A percentile compares a stretch with the other conserved stretches of the same genome.
Conservation (phyloP, 2,113 vertebrate genomes). For the Oplegnathus fasciatus region DNA sequence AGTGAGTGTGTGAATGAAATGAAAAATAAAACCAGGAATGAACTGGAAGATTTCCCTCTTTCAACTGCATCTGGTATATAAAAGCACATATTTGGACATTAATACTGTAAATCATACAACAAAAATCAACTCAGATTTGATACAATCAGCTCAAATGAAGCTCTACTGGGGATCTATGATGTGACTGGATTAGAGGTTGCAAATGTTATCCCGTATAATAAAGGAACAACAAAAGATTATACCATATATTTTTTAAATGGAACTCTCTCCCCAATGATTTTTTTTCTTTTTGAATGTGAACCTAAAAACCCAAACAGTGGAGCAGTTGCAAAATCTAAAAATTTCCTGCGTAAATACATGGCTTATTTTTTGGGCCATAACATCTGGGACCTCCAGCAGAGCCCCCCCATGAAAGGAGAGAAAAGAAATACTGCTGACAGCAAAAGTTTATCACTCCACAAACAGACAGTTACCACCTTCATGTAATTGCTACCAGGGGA, state of each 20-base stretch:
- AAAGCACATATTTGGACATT: background rate
- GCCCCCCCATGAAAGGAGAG: background rate
- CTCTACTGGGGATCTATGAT: background rate
- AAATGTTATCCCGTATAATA: too few relatives aligned
- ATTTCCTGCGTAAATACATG: background rate
- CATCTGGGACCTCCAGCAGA: background rate
- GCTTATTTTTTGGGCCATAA: background rate
- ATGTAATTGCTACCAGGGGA: conserved; percentile 16
- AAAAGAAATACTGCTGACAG: conserved; percentile 27
- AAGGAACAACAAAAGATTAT: too few relatives aligned
- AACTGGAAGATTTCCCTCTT: background rate
- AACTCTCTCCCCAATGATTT: too few relatives aligned
- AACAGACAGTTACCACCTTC: conserved; percentile 37
- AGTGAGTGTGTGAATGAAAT: background rate
- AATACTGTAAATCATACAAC: background rate
- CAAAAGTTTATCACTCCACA: conserved; percentile 42
- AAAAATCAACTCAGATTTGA: background rate
- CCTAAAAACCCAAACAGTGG: background rate
- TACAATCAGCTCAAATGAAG: too few relatives aligned
- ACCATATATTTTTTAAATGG: too few relatives aligned
- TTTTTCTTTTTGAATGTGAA: background rate
- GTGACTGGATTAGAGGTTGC: too few relatives aligned
- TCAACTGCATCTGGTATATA: background rate
- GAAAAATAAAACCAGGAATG: background rate
- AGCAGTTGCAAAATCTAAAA: background rate